Conservation (phyloP, 2,113 vertebrate genomes). For the Leuciscus idus region DNA sequence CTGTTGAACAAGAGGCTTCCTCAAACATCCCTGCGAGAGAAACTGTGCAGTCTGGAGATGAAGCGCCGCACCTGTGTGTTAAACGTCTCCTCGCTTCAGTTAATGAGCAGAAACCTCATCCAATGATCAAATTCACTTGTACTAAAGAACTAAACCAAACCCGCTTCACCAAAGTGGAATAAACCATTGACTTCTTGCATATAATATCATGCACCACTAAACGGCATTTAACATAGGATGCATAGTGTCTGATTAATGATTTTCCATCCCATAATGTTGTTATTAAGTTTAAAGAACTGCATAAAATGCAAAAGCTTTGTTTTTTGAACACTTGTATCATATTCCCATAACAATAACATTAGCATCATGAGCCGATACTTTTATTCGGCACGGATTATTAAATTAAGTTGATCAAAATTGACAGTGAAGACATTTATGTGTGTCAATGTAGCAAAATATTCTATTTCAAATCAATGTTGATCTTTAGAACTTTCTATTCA, state of each 20-base stretch:
- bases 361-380: neutral
- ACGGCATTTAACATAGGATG: neutral
- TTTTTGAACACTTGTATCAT: neutral
- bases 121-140: no score
- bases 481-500: neutral
- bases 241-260: neutral
- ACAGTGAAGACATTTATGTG: no score
- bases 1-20: constrained; percentile 30
- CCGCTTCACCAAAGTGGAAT: neutral
- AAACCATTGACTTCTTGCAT: no score
- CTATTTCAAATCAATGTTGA: no score
- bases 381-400: no score
- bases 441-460: no score
- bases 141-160: neutral
- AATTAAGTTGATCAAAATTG: no score
- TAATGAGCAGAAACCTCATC: neutral
- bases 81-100: neutral
- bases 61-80: constrained; percentile 6
- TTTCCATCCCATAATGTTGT: neutral
- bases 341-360: neutral
- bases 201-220: neutral
- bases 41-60: neutral
- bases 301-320: neutral
- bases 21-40: constrained; percentile 25
- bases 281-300: neutral